phyloP scores from a whole-genome alignment of 2,113 vertebrate genomes.

The Phalacrocorax brasilianus region DNA sequence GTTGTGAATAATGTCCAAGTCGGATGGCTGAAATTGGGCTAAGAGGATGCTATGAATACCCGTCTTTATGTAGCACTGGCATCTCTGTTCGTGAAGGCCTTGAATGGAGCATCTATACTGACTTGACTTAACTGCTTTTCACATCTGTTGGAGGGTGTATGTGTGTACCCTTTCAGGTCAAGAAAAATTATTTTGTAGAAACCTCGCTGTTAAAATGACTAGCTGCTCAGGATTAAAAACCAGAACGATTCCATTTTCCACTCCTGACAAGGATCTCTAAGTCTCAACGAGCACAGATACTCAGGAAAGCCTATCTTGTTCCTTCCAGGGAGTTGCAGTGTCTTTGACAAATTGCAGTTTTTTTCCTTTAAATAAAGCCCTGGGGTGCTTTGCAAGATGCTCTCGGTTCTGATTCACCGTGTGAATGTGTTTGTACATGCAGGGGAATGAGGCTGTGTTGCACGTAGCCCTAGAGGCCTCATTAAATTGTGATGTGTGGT shows the following conservation, averaged over 20 bases:
- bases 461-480: conserved; percentile 56
- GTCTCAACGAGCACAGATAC: background rate
- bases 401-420: background rate
- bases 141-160: background rate
- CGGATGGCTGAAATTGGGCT: background rate
- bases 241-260: conserved; percentile 25
- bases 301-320: conserved; percentile 9
- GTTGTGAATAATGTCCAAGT: background rate
- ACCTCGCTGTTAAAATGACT: background rate
- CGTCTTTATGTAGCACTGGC: conserved; percentile 37
- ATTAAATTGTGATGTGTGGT: conserved; percentile 68
- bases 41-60: conserved; percentile 46
- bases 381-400: conserved; percentile 52
- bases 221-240: conserved; percentile 29
- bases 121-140: conserved; percentile 40
- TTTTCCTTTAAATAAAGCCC: conserved; percentile 43
- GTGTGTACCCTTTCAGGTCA: conserved; percentile 48
- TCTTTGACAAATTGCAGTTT: conserved; percentile 4
- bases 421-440: background rate
- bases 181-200: conserved; percentile 43
- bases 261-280: conserved; percentile 42
- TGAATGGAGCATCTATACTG: conserved; percentile 58
- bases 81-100: background rate
- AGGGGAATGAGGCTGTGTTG: conserved; percentile 10
- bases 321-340: conserved; percentile 23